Percentiles rank a stretch among this genome's conserved stretches.
Evolutionary conservation across 2,888 invertebrate species (phyloP).

Genomic region (Heteromyza rotundicornis): DNA sequence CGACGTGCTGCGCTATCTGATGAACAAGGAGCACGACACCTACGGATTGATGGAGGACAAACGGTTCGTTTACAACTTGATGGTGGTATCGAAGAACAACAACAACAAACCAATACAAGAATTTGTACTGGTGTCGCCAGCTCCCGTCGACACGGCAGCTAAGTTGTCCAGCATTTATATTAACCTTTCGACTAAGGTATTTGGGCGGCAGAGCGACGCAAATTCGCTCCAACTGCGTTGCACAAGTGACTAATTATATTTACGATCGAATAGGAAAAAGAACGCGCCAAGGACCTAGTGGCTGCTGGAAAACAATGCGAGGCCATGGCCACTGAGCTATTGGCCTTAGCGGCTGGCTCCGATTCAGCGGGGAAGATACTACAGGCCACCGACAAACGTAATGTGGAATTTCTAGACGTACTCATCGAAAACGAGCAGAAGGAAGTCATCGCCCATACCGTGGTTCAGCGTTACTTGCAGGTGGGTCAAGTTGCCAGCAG

Average conservation of each 20-base stretch:
- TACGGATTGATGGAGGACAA: slow-evolving; percentile 97
- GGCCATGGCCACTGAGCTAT: slow-evolving; percentile 94
- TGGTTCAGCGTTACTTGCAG: slow-evolving; percentile 95
- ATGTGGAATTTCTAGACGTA: slow-evolving; percentile 94
- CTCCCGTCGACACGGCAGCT: slow-evolving; percentile 97
- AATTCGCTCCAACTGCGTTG: not conserved
- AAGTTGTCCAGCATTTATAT: slow-evolving; percentile 94
- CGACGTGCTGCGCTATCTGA: slow-evolving; percentile 91
- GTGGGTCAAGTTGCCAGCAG: slow-evolving; percentile 66
- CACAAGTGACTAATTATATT: not conserved
- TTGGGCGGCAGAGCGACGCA: slow-evolving; percentile 18
- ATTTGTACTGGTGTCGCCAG: slow-evolving; percentile 98
- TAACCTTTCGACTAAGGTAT: slow-evolving; percentile 82
- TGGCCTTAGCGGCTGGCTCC: slow-evolving; percentile 91
- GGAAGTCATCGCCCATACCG: slow-evolving; percentile 95
- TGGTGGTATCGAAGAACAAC: slow-evolving; percentile 96
- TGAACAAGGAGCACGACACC: slow-evolving; percentile 98
- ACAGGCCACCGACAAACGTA: slow-evolving; percentile 92
- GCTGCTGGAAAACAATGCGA: slow-evolving; percentile 97
- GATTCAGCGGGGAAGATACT: slow-evolving; percentile 94
- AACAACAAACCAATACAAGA: slow-evolving; percentile 97
- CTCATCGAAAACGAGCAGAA: slow-evolving; percentile 99
- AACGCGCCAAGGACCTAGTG: slow-evolving; percentile 94
- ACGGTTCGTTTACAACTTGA: slow-evolving; percentile 96
- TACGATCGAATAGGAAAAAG: slow-evolving; percentile 78